These are phyloP conservation scores for Sebastes fasciatus DNA, from an alignment of 2,113 vertebrate species.

Conservation along the genomic window DNA sequence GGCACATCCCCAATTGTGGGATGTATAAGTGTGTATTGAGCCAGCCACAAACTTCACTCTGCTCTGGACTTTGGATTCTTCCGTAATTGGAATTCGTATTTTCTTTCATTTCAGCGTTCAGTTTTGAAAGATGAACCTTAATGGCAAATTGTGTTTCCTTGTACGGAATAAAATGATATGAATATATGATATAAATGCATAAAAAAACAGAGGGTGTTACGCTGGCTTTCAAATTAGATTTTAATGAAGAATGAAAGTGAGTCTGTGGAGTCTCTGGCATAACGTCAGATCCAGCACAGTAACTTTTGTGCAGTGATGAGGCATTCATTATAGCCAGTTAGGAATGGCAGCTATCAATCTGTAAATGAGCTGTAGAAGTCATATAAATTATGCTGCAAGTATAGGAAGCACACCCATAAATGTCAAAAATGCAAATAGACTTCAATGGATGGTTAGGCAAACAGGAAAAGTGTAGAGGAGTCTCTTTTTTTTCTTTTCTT, in stretches of 20 bases:
- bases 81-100: slow-evolving; percentile 42
- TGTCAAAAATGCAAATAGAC: slow-evolving; percentile 79
- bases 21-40: slow-evolving; percentile 7
- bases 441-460: slow-evolving; percentile 58
- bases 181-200: slow-evolving; percentile 33
- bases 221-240: slow-evolving; percentile 64
- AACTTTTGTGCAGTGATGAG: slow-evolving; percentile 70
- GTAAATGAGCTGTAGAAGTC: slow-evolving; percentile 76
- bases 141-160: slow-evolving; percentile 64
- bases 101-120: slow-evolving; percentile 36
- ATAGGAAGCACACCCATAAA: slow-evolving; percentile 61
- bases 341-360: slow-evolving; percentile 82
- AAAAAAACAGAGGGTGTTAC: slow-evolving; percentile 43
- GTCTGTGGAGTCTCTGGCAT: slow-evolving; percentile 48
- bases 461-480: slow-evolving; percentile 22
- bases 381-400: slow-evolving; percentile 68
- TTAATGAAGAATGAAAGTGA: slow-evolving; percentile 77
- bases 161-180: slow-evolving; percentile 56
- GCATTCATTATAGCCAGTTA: slow-evolving; percentile 78
- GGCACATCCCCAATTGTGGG: slow-evolving; percentile 20
- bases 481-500: slow-evolving; percentile 6
- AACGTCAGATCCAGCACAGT: slow-evolving; percentile 56
- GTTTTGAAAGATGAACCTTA: slow-evolving; percentile 63
- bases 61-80: slow-evolving; percentile 19
- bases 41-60: slow-evolving; percentile 23